Percentiles rank a stretch among this genome's conserved stretches.
Evolutionary conservation across 2,797 vertebrate species (phyloP).

Genomic region (Crossoptilon crossoptilon): DNA sequence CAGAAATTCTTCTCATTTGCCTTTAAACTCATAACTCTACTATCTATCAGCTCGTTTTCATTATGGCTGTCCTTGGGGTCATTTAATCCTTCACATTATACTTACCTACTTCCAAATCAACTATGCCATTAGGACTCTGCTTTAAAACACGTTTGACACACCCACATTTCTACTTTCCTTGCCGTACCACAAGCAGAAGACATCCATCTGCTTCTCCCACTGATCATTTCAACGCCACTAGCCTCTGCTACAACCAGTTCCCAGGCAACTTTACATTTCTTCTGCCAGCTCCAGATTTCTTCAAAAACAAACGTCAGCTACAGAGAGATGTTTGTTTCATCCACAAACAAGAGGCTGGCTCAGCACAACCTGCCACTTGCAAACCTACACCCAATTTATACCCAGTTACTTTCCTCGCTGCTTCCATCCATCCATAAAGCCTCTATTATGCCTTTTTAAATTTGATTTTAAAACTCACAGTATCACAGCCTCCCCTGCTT

Average conservation of each 20-base stretch:
- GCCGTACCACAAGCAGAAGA: background rate
- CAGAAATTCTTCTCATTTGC: background rate
- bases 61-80: background rate
- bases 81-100: background rate
- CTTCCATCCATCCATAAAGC: background rate
- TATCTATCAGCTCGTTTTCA: background rate
- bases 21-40: background rate
- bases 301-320: background rate
- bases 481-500: background rate
- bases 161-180: background rate
- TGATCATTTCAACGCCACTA: background rate
- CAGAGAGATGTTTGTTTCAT: background rate
- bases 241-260: background rate
- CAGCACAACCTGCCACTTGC: background rate
- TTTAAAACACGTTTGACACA: background rate
- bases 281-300: background rate
- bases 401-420: fast-evolving
- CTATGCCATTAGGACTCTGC: background rate
- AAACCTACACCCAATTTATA: background rate
- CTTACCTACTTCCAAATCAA: background rate
- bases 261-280: background rate
- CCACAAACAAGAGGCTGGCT: background rate
- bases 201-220: background rate
- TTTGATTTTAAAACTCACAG: background rate
- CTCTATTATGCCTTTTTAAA: background rate